Percentiles rank a stretch among this genome's conserved stretches.
Evolutionary conservation across 2,888 invertebrate species (phyloP).

Genomic region (Cistogaster globosa): DNA sequence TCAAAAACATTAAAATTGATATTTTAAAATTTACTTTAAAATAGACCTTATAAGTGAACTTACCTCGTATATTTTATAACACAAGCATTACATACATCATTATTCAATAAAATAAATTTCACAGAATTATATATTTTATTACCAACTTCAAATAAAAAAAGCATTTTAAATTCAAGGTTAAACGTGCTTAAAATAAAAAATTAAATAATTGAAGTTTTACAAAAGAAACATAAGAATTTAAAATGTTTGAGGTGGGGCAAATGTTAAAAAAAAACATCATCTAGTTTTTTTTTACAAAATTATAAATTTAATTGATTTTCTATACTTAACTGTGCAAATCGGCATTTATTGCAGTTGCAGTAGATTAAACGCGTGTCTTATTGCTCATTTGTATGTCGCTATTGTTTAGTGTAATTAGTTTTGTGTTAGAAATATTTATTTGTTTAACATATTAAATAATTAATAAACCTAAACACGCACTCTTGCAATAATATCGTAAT

Average conservation of each 20-base stretch:
- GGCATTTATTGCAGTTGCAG: background rate
- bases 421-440: slow-evolving; percentile 9
- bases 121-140: slow-evolving; percentile 31
- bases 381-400: slow-evolving; percentile 23
- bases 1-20: too few relatives aligned
- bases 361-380: too few relatives aligned
- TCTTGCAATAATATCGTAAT: too few relatives aligned
- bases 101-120: slow-evolving; percentile 3
- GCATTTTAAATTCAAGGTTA: slow-evolving; percentile 43
- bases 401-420: slow-evolving; percentile 11
- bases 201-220: slow-evolving; percentile 18
- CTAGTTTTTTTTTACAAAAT: background rate
- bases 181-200: slow-evolving; percentile 61
- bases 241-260: background rate
- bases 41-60: too few relatives aligned
- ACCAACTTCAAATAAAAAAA: slow-evolving; percentile 14
- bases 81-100: background rate
- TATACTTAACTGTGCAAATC: background rate
- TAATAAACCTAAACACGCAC: too few relatives aligned
- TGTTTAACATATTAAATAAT: background rate
- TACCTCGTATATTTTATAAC: background rate
- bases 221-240: slow-evolving; percentile 2
- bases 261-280: slow-evolving; percentile 47
- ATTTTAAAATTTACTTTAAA: too few relatives aligned
- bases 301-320: slow-evolving; percentile 27